These are phyloP conservation scores for Limnephilus auricula DNA, from an alignment of 2,888 invertebrate species.

Conservation along the genomic window DNA sequence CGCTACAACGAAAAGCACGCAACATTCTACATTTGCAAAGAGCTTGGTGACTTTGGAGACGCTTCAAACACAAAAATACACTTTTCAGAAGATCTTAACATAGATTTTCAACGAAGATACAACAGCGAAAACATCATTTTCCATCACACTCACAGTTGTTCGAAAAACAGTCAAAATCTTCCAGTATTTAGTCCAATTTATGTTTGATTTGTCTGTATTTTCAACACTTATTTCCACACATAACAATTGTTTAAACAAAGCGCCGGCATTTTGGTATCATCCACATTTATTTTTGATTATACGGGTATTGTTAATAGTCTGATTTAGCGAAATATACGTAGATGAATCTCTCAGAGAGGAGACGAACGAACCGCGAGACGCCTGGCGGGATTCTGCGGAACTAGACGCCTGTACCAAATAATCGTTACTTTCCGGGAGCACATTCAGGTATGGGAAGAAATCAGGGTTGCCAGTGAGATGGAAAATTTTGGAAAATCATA, in stretches of 20 bases:
- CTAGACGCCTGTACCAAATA: conserved; percentile 73
- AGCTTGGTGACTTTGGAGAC: not conserved
- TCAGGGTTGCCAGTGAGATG: conserved; percentile 39
- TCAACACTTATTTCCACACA: not conserved
- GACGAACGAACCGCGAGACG: conserved; percentile 35
- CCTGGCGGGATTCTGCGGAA: conserved; percentile 58
- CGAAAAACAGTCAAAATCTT: not conserved
- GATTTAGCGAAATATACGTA: not conserved
- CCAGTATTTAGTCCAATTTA: not conserved
- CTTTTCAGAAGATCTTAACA: not conserved
- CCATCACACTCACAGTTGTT: not conserved
- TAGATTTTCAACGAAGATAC: not conserved
- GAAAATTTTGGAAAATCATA: conserved; percentile 10
- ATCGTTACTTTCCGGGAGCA: conserved; percentile 78
- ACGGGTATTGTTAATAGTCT: not conserved
- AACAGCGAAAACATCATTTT: conserved; percentile 8
- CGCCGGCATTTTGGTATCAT: not conserved
- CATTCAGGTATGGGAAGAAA: not conserved
- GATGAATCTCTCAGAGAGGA: not conserved
- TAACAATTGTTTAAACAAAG: not conserved
- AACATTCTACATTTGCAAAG: not conserved
- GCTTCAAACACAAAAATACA: not conserved
- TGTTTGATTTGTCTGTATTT: not conserved
- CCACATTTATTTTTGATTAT: not conserved
- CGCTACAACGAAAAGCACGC: too few relatives aligned